phyloP scores from a whole-genome alignment of 2,797 vertebrate species.

The Glyptemys insculpta region DNA sequence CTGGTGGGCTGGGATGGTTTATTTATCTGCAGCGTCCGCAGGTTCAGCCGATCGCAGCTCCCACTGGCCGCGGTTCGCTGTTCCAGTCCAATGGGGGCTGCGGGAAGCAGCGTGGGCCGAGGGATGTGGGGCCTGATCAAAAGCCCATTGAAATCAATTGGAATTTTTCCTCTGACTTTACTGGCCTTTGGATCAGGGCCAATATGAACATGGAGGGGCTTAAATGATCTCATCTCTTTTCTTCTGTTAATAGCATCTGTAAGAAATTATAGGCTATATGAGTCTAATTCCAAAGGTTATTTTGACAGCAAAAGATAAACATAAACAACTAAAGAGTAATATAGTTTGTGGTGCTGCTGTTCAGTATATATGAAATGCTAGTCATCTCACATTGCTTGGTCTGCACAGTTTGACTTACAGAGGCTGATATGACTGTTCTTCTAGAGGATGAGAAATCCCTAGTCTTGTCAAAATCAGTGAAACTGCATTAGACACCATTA shows the following conservation, averaged over 20 bases:
- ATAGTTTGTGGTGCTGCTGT: background rate
- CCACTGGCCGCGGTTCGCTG: no score
- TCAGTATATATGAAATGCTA: background rate
- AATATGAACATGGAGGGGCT: background rate
- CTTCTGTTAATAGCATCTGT: background rate
- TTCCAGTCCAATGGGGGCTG: no score
- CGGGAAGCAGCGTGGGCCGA: no score
- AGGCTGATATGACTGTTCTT: background rate
- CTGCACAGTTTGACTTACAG: background rate
- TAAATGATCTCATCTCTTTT: background rate
- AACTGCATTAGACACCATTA: background rate
- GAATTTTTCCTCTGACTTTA: background rate
- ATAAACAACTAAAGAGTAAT: background rate
- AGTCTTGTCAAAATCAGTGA: background rate
- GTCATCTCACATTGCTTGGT: background rate
- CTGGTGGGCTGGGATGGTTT: no score
- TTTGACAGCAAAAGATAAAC: background rate
- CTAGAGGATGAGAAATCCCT: background rate
- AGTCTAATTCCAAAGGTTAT: background rate
- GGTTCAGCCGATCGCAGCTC: no score
- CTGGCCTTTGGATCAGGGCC: background rate
- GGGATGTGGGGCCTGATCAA: no score
- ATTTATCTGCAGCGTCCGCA: no score
- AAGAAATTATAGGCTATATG: background rate
- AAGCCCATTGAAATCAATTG: background rate